Percentiles rank a stretch among this genome's conserved stretches.
Evolutionary conservation across 2,113 vertebrate genomes (phyloP).

Genomic region (Tauraco erythrolophus): DNA sequence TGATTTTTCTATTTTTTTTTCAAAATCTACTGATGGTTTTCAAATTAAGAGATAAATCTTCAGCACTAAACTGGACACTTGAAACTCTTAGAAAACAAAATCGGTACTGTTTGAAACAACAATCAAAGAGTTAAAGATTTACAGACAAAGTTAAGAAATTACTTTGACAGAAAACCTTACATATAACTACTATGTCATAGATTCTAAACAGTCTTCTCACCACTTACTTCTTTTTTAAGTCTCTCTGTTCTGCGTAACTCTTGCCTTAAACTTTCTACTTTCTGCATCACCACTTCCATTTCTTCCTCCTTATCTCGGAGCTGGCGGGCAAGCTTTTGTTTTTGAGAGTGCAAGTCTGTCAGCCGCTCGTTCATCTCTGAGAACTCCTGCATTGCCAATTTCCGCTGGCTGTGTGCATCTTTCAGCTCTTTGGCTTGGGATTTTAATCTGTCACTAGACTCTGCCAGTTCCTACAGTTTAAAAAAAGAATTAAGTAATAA

Average conservation of each 20-base stretch:
- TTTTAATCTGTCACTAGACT: constrained; percentile 91
- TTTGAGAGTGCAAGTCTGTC: constrained; percentile 92
- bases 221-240: constrained; percentile 95
- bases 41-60: neutral
- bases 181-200: constrained; percentile 18
- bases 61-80: constrained; percentile 11
- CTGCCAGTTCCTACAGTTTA: constrained; percentile 86
- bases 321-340: constrained; percentile 94
- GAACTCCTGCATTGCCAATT: constrained; percentile 96
- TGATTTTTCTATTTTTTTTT: neutral
- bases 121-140: constrained; percentile 17
- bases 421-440: constrained; percentile 96
- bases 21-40: neutral
- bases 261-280: constrained; percentile 91
- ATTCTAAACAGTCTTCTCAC: constrained; percentile 66
- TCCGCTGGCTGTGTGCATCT: constrained; percentile 95
- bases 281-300: constrained; percentile 91
- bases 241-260: constrained; percentile 96
- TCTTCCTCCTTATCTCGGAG: constrained; percentile 98
- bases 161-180: constrained; percentile 48
- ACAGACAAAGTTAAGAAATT: neutral
- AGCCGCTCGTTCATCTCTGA: constrained; percentile 95
- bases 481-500: constrained; percentile 78
- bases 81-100: constrained; percentile 43
- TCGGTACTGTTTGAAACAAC: neutral